Base-by-base conservation (phyloP, 2,888 invertebrate genomes). In the Adelognathus sp. region DNA sequence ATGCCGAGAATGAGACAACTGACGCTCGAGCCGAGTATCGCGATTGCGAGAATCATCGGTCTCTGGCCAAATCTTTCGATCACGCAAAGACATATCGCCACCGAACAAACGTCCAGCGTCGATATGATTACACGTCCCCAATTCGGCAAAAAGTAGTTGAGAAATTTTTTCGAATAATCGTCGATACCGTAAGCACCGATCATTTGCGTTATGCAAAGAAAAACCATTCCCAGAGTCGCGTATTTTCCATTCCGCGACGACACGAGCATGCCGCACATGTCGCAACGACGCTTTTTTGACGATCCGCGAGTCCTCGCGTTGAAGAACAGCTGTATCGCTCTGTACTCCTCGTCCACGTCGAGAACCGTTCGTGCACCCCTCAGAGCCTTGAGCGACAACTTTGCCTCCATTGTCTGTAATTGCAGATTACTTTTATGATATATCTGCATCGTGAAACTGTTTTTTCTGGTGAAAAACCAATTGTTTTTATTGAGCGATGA, bases 191-290 rank as follows among this genome's bases (percentile, higher is more conserved):
- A 73, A 2, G 79, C 50, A 0, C 86, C 85, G 0, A 84, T 54
- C 81, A 85, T 82, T 61, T 86, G 86, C 18, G 81, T 82, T 0
- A 81, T 39, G 41, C 84, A 83, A 4, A 85, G 66, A 0, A 83
- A 7, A 1, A 83, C 9, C 44, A 80, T 50, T 6, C 80, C 63
- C 2, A 72, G 11, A 7, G 24, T 61, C 1, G 61, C 46, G 69
- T 64, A 61, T 6, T 24, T 54, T 14, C 69, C 46, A 5, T 58
- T 64, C 2, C 56, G 56, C 41, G 69, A 60, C 16, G 31, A 24
- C 2, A 9, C 4, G 39, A 60, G 16, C 21, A 31, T 7, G 7
- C 16, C 4, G 46, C 27, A 64, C 14, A 29, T 5, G 60, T n/a
- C 18, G 4, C 5, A 29, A 63, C 52, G 2, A 7, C 27, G 3